These are phyloP conservation scores for Lepidostoma basale DNA, from an alignment of 1,140 invertebrate species.

Conservation along the genomic window DNA sequence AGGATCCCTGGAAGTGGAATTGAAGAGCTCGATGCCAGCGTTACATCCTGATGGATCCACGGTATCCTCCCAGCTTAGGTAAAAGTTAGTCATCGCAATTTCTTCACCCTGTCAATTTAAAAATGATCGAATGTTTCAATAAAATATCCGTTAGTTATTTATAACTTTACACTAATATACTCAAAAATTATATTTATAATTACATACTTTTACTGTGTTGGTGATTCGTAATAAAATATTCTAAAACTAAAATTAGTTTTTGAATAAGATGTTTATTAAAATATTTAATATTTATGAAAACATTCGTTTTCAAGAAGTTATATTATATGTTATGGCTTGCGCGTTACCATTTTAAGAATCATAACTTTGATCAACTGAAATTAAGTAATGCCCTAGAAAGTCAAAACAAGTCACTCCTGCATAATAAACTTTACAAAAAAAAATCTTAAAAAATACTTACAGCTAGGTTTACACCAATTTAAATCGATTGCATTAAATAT, in stretches of 20 bases:
- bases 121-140: background rate
- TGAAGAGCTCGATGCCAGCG: slow-evolving; percentile 49
- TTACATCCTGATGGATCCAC: slow-evolving; percentile 47
- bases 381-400: too few species aligned
- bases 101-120: slow-evolving; percentile 47
- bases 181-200: slow-evolving; percentile 48
- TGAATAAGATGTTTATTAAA: background rate
- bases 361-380: too few species aligned
- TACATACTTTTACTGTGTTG: background rate
- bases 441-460: too few species aligned
- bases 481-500: too few species aligned
- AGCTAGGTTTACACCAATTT: too few species aligned
- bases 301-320: too few species aligned
- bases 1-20: slow-evolving; percentile 59
- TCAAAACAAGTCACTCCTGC: too few species aligned
- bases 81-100: slow-evolving; percentile 44
- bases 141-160: slow-evolving; percentile 3
- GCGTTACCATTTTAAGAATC: too few species aligned
- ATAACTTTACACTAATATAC: slow-evolving; percentile 73
- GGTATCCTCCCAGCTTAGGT: slow-evolving; percentile 44
- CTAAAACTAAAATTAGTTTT: background rate
- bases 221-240: too few species aligned
- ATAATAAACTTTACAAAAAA: too few species aligned
- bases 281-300: too few species aligned
- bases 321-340: too few species aligned